Evolutionary conservation across 1,140 invertebrate species (phyloP), one percentile per base, ranked within the genome.

Genomic region (Tachypleus tridentatus): DNA sequence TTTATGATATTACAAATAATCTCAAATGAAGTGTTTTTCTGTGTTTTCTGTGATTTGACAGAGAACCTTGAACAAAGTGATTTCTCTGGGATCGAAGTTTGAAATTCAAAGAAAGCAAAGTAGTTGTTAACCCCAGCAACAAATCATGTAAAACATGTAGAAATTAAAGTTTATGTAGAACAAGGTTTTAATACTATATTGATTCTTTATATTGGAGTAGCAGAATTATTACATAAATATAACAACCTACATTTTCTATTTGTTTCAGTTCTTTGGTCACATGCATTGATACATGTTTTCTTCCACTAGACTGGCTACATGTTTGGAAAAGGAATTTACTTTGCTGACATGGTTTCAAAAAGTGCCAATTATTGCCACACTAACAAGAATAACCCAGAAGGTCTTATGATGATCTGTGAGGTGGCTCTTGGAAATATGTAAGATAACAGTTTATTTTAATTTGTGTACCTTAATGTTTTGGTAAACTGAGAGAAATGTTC

Each of bases 291-390:
- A 51, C 52, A 4, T 49, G 10, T 64, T 61, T 68, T 63, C 64
- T 71, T 57, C 63, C 11, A 76, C 74, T 66, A 76, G 71, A 92
- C 91, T 51, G 95, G 96, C 70, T 98, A 98, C 79, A 98, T 98
- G 97, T 99, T 99, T 78, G 96, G 96, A 62, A 95, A 93, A 65
- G 78, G 90, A 74, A 84, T 86, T 57, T 98, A 98, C 77, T 98
- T 98, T 80, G 95, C 96, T 4, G 96, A 99, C 77, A 97, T 98
- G 93, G 93, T 98, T 0, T 94, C 93, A 1, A 99, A 99, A 77
- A 97, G 94, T 3, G 96, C 96, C 0, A 98, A 98, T 77, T 99
- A 99, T 77, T 98, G 97, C 80, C 86, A 83, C 69, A 89, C 93
- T 3, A 85, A 80, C 60, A 78, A 78, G 3, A 70, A 74, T 57